Percentiles rank a stretch among this genome's conserved stretches.
phyloP scores from a whole-genome alignment of 2,797 vertebrate species.

The Microctenopoma stevenorrisi region DNA sequence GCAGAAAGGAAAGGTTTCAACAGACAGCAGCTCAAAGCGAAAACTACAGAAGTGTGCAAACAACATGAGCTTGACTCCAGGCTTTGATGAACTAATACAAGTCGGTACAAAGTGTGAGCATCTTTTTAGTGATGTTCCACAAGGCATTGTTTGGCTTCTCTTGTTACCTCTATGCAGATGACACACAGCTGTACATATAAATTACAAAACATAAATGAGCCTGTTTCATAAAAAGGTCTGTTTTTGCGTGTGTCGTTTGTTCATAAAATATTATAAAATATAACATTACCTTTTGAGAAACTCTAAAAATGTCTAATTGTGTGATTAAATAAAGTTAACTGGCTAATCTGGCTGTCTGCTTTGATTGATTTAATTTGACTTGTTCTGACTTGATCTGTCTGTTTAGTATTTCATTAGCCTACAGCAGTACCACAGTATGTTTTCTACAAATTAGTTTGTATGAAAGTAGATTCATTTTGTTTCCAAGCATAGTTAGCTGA shows the following conservation, averaged over 20 bases:
- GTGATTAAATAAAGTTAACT: background rate
- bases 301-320: background rate
- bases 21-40: background rate
- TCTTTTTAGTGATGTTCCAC: conserved; percentile 13
- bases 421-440: too few relatives aligned
- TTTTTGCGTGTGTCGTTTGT: background rate
- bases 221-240: too few relatives aligned
- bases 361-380: too few relatives aligned
- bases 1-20: conserved; percentile 23
- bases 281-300: background rate
- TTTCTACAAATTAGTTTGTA: background rate
- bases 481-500: too few relatives aligned
- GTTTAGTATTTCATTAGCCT: too few relatives aligned
- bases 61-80: too few relatives aligned
- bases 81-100: too few relatives aligned
- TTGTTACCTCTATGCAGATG: conserved; percentile 16
- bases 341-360: too few relatives aligned
- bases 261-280: background rate
- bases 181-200: background rate
- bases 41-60: background rate
- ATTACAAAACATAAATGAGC: background rate
- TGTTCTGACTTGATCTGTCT: too few relatives aligned
- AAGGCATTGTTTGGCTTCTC: background rate
- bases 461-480: background rate
- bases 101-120: background rate